phyloP scores from a whole-genome alignment of 2,888 invertebrate species.

The Lasioglossum lativentre region DNA sequence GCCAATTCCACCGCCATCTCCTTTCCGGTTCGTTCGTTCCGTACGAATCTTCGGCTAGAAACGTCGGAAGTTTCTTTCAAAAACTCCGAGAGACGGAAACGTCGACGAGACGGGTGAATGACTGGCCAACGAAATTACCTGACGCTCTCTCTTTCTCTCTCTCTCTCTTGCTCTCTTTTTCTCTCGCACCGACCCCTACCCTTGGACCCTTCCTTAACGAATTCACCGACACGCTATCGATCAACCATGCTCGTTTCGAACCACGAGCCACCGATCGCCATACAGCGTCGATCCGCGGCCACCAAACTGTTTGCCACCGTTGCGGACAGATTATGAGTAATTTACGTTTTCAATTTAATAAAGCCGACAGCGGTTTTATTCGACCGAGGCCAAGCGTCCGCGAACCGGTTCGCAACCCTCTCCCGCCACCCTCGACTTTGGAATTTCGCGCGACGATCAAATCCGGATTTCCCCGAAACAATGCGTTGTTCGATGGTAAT shows the following conservation, averaged over 20 bases:
- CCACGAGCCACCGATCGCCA: not conserved
- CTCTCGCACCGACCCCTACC: not conserved
- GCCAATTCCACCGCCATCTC: slow-evolving; percentile 58
- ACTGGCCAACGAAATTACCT: slow-evolving; percentile 68
- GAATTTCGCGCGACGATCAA: slow-evolving; percentile 5
- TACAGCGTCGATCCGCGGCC: not conserved
- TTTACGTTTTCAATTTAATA: slow-evolving; percentile 35
- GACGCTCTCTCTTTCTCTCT: slow-evolving; percentile 14
- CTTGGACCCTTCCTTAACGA: not conserved
- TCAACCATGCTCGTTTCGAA: slow-evolving; percentile 27
- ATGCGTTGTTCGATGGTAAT: slow-evolving; percentile 6
- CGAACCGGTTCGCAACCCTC: not conserved
- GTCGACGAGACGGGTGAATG: slow-evolving; percentile 59
- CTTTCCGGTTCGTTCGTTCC: slow-evolving; percentile 65
- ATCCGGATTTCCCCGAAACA: slow-evolving; percentile 2
- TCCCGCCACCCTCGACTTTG: not conserved
- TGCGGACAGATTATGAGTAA: not conserved
- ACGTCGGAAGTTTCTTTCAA: slow-evolving; percentile 63
- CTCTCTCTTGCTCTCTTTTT: not conserved
- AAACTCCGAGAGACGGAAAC: slow-evolving; percentile 54
- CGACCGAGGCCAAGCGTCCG: not conserved
- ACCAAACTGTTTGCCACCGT: not conserved
- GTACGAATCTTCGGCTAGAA: slow-evolving; percentile 58
- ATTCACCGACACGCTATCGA: slow-evolving; percentile 44
- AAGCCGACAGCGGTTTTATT: slow-evolving; percentile 19